phyloP scores from a whole-genome alignment of 2,888 invertebrate species.

The Dione juno region DNA sequence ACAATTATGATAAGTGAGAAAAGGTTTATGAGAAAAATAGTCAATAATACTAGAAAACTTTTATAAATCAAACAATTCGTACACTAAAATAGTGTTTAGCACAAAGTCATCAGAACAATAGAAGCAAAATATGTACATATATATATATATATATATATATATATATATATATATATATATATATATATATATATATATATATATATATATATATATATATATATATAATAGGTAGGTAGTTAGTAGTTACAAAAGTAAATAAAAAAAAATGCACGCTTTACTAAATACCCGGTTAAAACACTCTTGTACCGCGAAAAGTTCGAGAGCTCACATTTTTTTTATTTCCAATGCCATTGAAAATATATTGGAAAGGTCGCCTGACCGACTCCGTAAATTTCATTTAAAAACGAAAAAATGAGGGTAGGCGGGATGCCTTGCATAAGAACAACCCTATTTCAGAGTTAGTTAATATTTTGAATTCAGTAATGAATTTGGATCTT shows the following conservation, averaged over 20 bases:
- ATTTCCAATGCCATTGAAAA: slow-evolving; percentile 34
- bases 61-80: neutral
- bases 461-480: slow-evolving; percentile 26
- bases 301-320: slow-evolving; percentile 29
- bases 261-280: neutral
- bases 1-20: too few relatives aligned
- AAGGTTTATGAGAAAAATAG: neutral
- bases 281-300: slow-evolving; percentile 17
- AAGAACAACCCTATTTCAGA: slow-evolving; percentile 33
- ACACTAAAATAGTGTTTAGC: neutral
- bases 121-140: neutral
- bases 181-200: too few relatives aligned
- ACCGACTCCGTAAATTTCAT: slow-evolving; percentile 35
- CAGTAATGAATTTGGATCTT: slow-evolving; percentile 24
- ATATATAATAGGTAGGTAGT: neutral
- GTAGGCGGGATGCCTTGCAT: slow-evolving; percentile 27
- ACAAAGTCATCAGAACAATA: neutral
- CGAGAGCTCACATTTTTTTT: slow-evolving; percentile 35
- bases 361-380: slow-evolving; percentile 37
- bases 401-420: slow-evolving; percentile 11
- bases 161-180: too few relatives aligned
- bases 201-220: too few relatives aligned
- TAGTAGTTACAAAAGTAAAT: neutral
- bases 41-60: neutral
- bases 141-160: too few relatives aligned